These are phyloP conservation scores for Limonius californicus DNA, from an alignment of 1,140 invertebrate genomes.

Conservation along the genomic window DNA sequence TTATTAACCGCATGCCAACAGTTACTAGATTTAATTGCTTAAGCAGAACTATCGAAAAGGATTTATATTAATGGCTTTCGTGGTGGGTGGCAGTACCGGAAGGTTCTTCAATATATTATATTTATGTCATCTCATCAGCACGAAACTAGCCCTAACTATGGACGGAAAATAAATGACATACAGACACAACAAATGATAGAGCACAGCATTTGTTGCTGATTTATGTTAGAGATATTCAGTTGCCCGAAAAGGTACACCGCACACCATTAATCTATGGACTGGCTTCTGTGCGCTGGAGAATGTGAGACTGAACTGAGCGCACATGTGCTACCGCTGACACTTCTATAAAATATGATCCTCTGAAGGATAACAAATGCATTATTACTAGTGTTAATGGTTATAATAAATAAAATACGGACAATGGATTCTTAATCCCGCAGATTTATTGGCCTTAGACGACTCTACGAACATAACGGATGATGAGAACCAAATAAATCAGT, in stretches of 20 bases:
- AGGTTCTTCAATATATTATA: conserved; percentile 13
- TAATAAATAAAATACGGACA: conserved; percentile 47
- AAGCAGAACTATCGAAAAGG: too few species aligned
- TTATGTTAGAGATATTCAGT: conserved; percentile 41
- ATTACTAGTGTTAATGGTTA: conserved; percentile 48
- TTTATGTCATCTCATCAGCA: conserved; percentile 13
- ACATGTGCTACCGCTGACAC: conserved; percentile 41
- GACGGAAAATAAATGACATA: conserved; percentile 38
- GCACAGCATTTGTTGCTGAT: conserved; percentile 41
- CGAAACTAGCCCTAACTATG: conserved; percentile 2
- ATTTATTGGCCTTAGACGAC: conserved; percentile 37
- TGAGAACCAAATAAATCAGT: conserved; percentile 43
- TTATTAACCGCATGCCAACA: too few species aligned
- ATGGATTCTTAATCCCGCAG: conserved; percentile 46
- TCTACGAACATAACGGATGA: conserved; percentile 32
- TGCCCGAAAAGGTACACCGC: conserved; percentile 41
- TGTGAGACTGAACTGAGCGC: conserved; percentile 16
- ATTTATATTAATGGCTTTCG: not conserved
- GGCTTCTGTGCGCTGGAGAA: conserved; percentile 29
- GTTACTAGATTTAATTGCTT: too few species aligned
- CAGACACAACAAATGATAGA: conserved; percentile 40
- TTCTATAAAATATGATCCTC: conserved; percentile 44
- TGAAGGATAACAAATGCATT: conserved; percentile 48
- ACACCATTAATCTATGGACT: conserved; percentile 40
- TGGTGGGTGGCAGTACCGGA: conserved; percentile 3